Evolutionary conservation across 2,888 invertebrate species (phyloP).

Genomic region (Dynastes maya): DNA sequence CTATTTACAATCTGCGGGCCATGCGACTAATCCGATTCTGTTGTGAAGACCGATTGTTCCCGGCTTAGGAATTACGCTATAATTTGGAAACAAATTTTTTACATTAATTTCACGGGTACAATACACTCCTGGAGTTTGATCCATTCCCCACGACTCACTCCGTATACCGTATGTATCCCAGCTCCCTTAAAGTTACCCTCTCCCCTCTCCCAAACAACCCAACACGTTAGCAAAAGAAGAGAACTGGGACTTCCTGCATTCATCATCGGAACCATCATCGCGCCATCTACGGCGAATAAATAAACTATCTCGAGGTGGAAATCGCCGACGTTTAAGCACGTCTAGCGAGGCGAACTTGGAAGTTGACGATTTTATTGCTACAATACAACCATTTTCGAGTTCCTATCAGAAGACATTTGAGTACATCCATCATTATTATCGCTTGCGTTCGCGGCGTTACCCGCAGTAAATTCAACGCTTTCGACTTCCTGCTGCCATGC

Average conservation of each 20-base stretch:
- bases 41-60: too few relatives aligned
- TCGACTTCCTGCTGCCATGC: neutral
- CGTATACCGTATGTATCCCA: too few relatives aligned
- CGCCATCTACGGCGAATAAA: slow-evolving; percentile 11
- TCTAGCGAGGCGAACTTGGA: too few relatives aligned
- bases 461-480: neutral
- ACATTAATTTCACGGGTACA: too few relatives aligned
- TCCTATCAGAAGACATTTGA: slow-evolving; percentile 15
- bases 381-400: slow-evolving; percentile 8
- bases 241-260: neutral
- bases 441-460: neutral
- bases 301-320: neutral
- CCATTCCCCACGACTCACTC: too few relatives aligned
- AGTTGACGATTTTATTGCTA: slow-evolving; percentile 8
- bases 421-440: slow-evolving; percentile 15
- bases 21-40: too few relatives aligned
- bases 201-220: neutral
- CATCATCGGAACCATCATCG: neutral
- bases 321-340: too few relatives aligned
- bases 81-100: too few relatives aligned
- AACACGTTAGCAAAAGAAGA: neutral
- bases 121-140: too few relatives aligned
- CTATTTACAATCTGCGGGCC: too few relatives aligned
- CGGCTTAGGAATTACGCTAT: too few relatives aligned
- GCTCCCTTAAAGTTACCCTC: too few relatives aligned